Base-by-base conservation (phyloP, 2,797 vertebrate species). In the Chrysocyon brachyurus region DNA sequence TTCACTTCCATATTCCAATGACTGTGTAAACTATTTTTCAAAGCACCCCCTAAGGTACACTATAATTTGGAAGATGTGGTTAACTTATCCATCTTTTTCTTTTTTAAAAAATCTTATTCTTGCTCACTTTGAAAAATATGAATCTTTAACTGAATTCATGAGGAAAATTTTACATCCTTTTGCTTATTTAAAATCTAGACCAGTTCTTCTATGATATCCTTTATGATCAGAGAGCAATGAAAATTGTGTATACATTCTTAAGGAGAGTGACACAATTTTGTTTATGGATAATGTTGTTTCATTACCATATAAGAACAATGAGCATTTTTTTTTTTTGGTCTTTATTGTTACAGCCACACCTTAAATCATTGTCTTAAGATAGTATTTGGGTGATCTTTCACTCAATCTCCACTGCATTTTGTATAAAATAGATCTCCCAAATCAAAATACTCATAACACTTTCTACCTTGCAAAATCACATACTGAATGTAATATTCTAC, bases 21-120 rank as follows among this genome's bases (percentile, higher is more conserved):
- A 96, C 87, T 90, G 1, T 92, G 40, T 95, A 96, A 97, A 96
- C 28, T 93, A 75, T 72, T 96, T 98, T 97, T 94, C 59, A 90
- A 94, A 94, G 87, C 90, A 92, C n/a, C 21, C 28, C 88, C 31
- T 66, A 93, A 54, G 87, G 46, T 92, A 90, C 26, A 79, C 52
- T 91, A 16, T 90, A 61, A 93, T 95, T 96, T 95, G 59, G 22
- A 94, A 68, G 93, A 90, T 52, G 78, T 61, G 46, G 8, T 75
- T 97, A 79, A 49, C 12, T 82, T 87, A n/a, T 81, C 64, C 22
- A 49, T 70, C 86, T 91, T 31, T 91, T 95, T 81, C 24, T 95
- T 75, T 63, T 63, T 52, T 14, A 15, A 26, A 49, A 90, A 86
- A 66, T 36, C 19, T 89, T 88, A 52, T 96, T 33, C 46, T 85